Conservation (phyloP, 2,797 vertebrate genomes). For the Acipenser oxyrinchus region DNA sequence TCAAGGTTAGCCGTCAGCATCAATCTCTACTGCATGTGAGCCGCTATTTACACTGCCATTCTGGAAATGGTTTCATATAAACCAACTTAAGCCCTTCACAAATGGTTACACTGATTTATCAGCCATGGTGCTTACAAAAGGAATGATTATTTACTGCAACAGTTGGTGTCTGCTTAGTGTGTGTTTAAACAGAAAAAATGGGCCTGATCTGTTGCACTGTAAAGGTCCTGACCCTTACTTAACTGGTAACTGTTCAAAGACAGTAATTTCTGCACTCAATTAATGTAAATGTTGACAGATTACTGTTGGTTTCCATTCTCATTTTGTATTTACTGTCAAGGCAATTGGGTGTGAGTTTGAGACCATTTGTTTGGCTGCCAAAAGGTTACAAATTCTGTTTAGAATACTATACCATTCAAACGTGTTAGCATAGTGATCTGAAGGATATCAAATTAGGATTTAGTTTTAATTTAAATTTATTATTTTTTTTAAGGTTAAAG, state of each 20-base stretch:
- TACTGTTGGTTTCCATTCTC: not conserved
- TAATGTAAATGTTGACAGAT: constrained; percentile 16
- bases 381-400: constrained; percentile 6
- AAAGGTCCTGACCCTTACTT: constrained; percentile 11
- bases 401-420: not conserved
- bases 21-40: constrained; percentile 26
- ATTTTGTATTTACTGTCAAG: constrained; percentile 3
- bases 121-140: constrained; percentile 6
- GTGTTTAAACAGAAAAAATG: not conserved
- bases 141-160: constrained; percentile 4
- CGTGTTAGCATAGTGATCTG: too few relatives aligned
- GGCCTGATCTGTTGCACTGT: not conserved
- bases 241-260: constrained; percentile 4
- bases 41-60: constrained; percentile 22
- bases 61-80: constrained; percentile 18
- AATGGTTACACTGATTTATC: constrained; percentile 18
- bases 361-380: constrained; percentile 7
- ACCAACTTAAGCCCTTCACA: constrained; percentile 12
- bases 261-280: constrained; percentile 6
- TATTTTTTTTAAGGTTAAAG: too few relatives aligned
- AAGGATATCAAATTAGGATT: too few relatives aligned
- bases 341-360: not conserved
- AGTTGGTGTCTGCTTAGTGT: not conserved
- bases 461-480: too few relatives aligned
- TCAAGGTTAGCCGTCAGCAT: constrained; percentile 38